These are phyloP conservation scores for Menidia beryllina DNA, from an alignment of 2,113 vertebrate genomes.

Conservation along the genomic window DNA sequence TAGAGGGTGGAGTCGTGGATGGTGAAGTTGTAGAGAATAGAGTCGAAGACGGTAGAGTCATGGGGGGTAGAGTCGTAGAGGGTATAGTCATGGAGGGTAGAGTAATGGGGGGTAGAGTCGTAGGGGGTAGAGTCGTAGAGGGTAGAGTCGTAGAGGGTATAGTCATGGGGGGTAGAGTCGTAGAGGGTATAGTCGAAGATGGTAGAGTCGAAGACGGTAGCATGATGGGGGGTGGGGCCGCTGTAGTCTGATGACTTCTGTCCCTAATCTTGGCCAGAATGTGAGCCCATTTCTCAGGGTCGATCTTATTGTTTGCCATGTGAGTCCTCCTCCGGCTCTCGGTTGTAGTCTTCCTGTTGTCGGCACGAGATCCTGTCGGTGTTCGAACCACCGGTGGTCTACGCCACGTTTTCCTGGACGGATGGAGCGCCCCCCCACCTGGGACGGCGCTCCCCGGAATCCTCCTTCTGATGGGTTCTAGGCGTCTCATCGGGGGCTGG, in stretches of 20 bases:
- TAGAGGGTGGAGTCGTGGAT: constrained; percentile 61
- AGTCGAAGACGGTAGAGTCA: no score
- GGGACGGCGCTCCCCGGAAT: constrained; percentile 17
- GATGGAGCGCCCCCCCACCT: constrained; percentile 50
- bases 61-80: no score
- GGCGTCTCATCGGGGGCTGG: constrained; percentile 19
- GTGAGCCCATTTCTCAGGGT: constrained; percentile 89
- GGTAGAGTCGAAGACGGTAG: no score
- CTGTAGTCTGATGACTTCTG: constrained; percentile 73
- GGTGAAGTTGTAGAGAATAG: constrained; percentile 50
- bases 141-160: no score
- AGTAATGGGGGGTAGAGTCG: no score
- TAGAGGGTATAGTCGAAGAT: no score
- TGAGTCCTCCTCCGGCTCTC: constrained; percentile 84
- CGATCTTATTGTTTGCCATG: constrained; percentile 87
- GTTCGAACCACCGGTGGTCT: constrained; percentile 41
- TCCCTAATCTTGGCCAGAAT: constrained; percentile 91
- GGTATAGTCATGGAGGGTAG: no score
- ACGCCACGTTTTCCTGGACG: constrained; percentile 72
- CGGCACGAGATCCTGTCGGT: constrained; percentile 48
- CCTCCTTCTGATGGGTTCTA: constrained; percentile 32
- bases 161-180: constrained; percentile 58
- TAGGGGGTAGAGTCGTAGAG: no score
- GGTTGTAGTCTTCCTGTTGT: constrained; percentile 78
- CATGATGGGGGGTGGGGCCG: no score